Evolutionary conservation across 2,888 invertebrate species (phyloP), one percentile per base, ranked within the genome.

Genomic region (Eupithecia abbreviata): DNA sequence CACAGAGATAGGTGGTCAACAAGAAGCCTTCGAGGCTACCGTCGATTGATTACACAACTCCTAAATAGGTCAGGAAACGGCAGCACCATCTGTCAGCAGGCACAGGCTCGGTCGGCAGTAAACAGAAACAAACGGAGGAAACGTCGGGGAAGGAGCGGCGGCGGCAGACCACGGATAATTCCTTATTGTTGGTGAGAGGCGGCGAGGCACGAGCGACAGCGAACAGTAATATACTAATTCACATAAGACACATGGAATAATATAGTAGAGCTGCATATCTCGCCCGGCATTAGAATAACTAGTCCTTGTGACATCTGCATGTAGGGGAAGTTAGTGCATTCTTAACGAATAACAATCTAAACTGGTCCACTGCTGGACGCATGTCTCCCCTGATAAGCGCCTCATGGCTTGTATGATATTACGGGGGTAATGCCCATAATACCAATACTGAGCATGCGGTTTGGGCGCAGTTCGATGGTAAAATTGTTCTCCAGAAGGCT

Each of bases 161-260:
- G 79, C 85, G 86, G 72, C 89, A 85, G 83, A 90, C 85, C 93
- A 90, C 81, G 83, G 77, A 90, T 89, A 90, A 92, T 91, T 87
- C 86, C 87, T 89, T 89, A 91, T 93, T 93, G 93, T 93, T 90
- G 80, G 83, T 41, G 58, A 41, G 12, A n/a, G 67, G 43, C 12
- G n/a, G 65, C 30, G 45, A 69, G 58, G 6, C 43, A 65, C 6
- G 42, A 69, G 74, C 43, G 45, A 41, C 12, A 66, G 77, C 77
- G 76, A 45, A 49, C 51, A 74, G 70, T 7, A 6, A 43, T 6
- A 43, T 43, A 43, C 4, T 43, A 2, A 43, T 30, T 30, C 30
- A 30, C 30, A 30, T 30, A 30, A 30, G 30, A 30, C 30, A 30
- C 30, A 30, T 30, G 30, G 30, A 30, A 30, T 30, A 30, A 30